Evolutionary conservation across 2,797 vertebrate species (phyloP).

Genomic region (Vespertilio murinus): DNA sequence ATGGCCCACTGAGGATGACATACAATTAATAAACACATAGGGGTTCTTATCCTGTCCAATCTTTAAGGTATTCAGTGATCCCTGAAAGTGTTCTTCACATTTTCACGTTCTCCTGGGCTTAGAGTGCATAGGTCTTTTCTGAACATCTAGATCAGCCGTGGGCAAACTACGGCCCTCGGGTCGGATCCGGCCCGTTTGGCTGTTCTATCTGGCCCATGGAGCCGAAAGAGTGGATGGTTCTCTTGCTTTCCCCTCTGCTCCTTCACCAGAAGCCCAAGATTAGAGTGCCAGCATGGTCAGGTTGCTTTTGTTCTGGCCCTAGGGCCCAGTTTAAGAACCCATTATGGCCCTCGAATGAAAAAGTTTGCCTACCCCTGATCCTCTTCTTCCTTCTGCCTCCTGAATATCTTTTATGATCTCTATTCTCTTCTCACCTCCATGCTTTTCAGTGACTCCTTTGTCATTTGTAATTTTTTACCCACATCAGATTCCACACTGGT

Average conservation of each 20-base stretch:
- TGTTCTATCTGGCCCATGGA: too few relatives aligned
- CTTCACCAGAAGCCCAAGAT: too few relatives aligned
- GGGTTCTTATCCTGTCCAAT: background rate
- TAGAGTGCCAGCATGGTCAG: too few relatives aligned
- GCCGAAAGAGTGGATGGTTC: too few relatives aligned
- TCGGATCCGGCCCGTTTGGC: too few relatives aligned
- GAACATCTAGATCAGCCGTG: too few relatives aligned
- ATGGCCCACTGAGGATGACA: background rate
- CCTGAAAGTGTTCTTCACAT: background rate
- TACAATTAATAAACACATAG: background rate
- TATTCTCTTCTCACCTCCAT: background rate
- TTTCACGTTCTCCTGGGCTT: background rate
- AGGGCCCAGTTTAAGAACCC: too few relatives aligned
- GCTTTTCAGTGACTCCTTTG: background rate
- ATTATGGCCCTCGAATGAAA: too few relatives aligned
- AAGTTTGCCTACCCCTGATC: too few relatives aligned
- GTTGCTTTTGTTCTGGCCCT: too few relatives aligned
- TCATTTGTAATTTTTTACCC: background rate
- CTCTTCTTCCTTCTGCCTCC: accelerated
- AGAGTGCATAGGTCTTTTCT: background rate
- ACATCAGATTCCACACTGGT: accelerated
- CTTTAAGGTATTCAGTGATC: background rate
- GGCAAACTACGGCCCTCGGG: too few relatives aligned
- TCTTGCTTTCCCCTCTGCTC: too few relatives aligned
- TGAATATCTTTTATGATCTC: background rate